Evolutionary conservation across 37 sponge, comb jelly and placozoan genomes (phyloP), one percentile per base, ranked within the genome.

Genomic region (Bolinopsis microptera): DNA sequence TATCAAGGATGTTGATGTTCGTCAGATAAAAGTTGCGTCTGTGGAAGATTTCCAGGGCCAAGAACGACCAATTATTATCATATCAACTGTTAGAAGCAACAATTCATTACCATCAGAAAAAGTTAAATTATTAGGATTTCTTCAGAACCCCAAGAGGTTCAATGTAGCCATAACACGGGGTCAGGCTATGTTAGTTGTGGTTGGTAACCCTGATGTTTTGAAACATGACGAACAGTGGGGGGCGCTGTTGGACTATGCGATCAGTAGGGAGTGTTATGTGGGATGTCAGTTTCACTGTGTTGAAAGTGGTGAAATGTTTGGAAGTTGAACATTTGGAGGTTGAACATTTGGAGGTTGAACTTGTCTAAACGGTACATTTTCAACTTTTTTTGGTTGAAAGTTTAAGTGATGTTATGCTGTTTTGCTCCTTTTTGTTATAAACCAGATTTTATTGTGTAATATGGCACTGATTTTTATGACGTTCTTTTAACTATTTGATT

Each of bases 41-140:
- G 96, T 96, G 27, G 97, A 96, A 61, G 96, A 96, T 67, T 96
- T 96, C 76, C 97, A 96, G 86, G 97, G 97, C 32, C 96, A 95
- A 67, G 97, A 96, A 90, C 74, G 94, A 18, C 69, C 69, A 38
- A 94, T 88, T 26, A 93, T 96, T 36, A 95, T 96, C 41, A 93
- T 96, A 9, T 95, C 97, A 8, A 96, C 96, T 25, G 97, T 96
- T 1, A 95, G 69, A 69, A 69, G 39, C 27, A 94, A 41, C 39
- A 82, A 76, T 38, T 22, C 38, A 0, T 22, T 96, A 16, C 61
- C 67, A 8, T 92, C 72, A 37, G 95, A 96, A 40, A 30, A 31
- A 35, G 41, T 38, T 21, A 93, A 93, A 69, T 86, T 94, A 22
- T 76, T 96, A 72, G 97, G 96, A 0, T 96, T 96, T 92, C 86